phyloP scores from a whole-genome alignment of 2,888 invertebrate species.

The Patella ulyssiponensis region DNA sequence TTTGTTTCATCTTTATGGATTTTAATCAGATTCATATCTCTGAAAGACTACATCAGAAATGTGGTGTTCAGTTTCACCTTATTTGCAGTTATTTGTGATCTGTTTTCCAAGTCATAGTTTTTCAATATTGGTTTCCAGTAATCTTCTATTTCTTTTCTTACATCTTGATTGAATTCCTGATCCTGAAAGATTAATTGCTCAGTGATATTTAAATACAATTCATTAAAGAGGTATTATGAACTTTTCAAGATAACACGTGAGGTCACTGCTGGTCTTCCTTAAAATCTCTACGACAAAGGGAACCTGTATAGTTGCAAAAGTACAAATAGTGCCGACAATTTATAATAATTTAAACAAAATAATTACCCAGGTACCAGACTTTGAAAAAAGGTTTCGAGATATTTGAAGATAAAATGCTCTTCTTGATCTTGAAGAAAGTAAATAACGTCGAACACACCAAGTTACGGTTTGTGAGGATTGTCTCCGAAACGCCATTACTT shows the following conservation, averaged over 20 bases:
- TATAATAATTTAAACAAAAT: no score
- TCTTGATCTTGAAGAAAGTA: neutral
- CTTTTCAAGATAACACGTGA: no score
- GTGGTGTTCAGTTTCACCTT: neutral
- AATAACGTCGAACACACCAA: neutral
- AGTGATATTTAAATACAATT: no score
- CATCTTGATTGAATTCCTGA: constrained; percentile 41
- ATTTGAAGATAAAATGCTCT: neutral
- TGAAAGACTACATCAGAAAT: no score
- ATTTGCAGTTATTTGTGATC: neutral
- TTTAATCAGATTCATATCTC: no score
- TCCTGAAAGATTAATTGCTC: constrained; percentile 38
- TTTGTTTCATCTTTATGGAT: no score
- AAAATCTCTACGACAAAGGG: no score
- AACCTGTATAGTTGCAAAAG: no score
- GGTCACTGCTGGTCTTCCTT: no score
- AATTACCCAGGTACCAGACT: neutral
- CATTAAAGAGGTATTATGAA: no score
- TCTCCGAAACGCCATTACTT: no score
- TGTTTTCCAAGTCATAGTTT: constrained; percentile 37
- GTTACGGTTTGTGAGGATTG: neutral
- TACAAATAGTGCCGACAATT: no score
- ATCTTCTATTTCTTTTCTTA: constrained; percentile 54
- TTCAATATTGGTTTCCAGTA: constrained; percentile 59
- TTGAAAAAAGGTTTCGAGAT: neutral